A percentile compares a stretch with the other conserved stretches of the same genome.
These are phyloP conservation scores for Fistularia tabacaria DNA, from an alignment of 2,797 vertebrate genomes.

Conservation along the genomic window DNA sequence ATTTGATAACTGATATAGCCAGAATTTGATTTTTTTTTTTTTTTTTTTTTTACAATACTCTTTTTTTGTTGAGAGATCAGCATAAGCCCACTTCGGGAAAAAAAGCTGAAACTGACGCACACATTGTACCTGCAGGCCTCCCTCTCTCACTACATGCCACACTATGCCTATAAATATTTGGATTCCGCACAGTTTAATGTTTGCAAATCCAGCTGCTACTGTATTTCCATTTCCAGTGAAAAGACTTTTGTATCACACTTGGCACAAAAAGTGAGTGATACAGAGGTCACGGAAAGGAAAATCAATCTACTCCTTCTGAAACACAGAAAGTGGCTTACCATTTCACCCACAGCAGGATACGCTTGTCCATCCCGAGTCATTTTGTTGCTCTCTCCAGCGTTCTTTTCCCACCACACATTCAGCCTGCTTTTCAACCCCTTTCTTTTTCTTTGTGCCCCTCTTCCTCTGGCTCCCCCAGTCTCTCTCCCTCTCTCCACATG, in stretches of 20 bases:
- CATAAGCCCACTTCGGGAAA: slow-evolving; percentile 16
- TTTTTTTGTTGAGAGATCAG: not conserved
- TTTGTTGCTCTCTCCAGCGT: slow-evolving; percentile 21
- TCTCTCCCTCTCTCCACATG: not conserved
- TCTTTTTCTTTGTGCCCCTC: slow-evolving; percentile 12
- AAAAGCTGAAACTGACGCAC: slow-evolving; percentile 13
- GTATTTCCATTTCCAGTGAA: slow-evolving; percentile 53
- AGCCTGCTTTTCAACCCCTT: slow-evolving; percentile 6
- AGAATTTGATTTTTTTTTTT: too few species aligned
- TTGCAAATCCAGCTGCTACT: slow-evolving; percentile 35
- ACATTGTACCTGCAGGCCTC: slow-evolving; percentile 26
- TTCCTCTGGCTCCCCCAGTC: slow-evolving; percentile 12
- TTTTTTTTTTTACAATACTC: too few species aligned
- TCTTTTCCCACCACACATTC: slow-evolving; percentile 37
- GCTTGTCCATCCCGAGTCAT: slow-evolving; percentile 45
- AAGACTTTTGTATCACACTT: slow-evolving; percentile 60
- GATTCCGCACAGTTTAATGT: slow-evolving; percentile 16
- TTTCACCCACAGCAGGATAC: slow-evolving; percentile 58
- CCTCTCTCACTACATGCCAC: slow-evolving; percentile 19
- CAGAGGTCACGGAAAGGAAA: slow-evolving; percentile 62
- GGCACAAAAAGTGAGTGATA: slow-evolving; percentile 50
- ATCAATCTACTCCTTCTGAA: slow-evolving; percentile 70
- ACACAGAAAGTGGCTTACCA: slow-evolving; percentile 64
- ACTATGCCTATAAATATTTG: slow-evolving; percentile 38
- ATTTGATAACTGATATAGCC: too few species aligned